Percentiles rank a stretch among this genome's conserved stretches.
phyloP scores from a whole-genome alignment of 2,888 invertebrate species.

The Megaustenia siamemsis region DNA sequence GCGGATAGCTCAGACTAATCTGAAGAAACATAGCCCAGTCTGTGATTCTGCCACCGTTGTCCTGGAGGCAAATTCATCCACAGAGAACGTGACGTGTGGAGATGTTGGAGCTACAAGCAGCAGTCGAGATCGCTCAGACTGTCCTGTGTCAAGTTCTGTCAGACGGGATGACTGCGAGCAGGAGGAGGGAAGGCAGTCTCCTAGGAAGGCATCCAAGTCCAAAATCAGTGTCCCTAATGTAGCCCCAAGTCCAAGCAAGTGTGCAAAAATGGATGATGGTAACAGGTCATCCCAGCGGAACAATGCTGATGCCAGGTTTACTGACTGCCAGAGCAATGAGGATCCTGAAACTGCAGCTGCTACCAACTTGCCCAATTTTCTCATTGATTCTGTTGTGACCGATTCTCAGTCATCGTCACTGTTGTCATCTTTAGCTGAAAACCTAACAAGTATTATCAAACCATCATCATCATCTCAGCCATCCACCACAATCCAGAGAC shows the following conservation, averaged over 20 bases:
- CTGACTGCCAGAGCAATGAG: background rate
- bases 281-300: background rate
- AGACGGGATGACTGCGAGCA: conserved; percentile 41
- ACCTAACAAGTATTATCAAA: conserved; percentile 31
- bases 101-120: conserved; percentile 1
- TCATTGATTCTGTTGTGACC: conserved; percentile 34
- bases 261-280: conserved; percentile 12
- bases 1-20: conserved; percentile 50
- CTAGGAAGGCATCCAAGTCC: background rate
- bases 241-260: conserved; percentile 34
- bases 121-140: conserved; percentile 28
- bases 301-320: background rate
- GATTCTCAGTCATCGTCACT: conserved; percentile 35
- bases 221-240: background rate
- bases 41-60: conserved; percentile 50
- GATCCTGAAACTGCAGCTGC: background rate
- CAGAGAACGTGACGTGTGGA: conserved; percentile 22
- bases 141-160: conserved; percentile 52
- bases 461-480: conserved; percentile 12
- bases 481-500: background rate
- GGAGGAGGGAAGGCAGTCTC: conserved; percentile 36
- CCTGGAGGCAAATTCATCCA: conserved; percentile 53
- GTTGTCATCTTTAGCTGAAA: conserved; percentile 36
- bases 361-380: conserved; percentile 47
- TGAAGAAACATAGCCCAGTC: conserved; percentile 38